A percentile compares a stretch with the other conserved stretches of the same genome.
These are phyloP conservation scores for Conger conger DNA, from an alignment of 2,113 vertebrate genomes.

Conservation along the genomic window DNA sequence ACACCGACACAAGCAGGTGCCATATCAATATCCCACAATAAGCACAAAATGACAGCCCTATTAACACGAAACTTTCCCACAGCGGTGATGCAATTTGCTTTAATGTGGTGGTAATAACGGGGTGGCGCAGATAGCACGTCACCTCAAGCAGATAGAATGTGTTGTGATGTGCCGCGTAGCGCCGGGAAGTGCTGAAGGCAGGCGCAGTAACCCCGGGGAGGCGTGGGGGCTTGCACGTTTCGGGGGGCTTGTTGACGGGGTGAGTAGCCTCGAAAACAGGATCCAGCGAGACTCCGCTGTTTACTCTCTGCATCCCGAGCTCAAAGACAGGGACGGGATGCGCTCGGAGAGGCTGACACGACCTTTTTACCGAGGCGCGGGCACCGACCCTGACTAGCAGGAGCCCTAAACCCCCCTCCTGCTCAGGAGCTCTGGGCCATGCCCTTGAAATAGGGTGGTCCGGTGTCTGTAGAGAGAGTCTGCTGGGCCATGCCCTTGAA, in stretches of 20 bases:
- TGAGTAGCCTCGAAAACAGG: background rate
- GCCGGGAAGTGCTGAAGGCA: background rate
- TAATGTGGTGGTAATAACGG: background rate
- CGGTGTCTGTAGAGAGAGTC: background rate
- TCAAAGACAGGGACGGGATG: background rate
- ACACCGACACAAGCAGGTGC: background rate
- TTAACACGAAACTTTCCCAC: background rate
- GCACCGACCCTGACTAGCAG: background rate
- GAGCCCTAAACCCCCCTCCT: background rate
- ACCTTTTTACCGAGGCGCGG: background rate
- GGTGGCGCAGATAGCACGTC: background rate
- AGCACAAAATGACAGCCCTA: background rate
- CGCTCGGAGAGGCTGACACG: background rate
- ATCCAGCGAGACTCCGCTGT: background rate
- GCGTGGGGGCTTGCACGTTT: background rate
- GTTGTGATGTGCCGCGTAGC: background rate
- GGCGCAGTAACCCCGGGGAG: background rate
- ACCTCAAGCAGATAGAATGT: background rate
- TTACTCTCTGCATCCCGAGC: background rate
- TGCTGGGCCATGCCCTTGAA: background rate
- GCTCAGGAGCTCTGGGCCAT: background rate
- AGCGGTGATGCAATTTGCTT: background rate
- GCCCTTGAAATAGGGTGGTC: conserved; percentile 1
- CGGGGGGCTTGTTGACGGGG: background rate
- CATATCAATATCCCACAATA: background rate